These are phyloP conservation scores for Gerris buenoi DNA, from an alignment of 1,140 invertebrate genomes.

Conservation along the genomic window DNA sequence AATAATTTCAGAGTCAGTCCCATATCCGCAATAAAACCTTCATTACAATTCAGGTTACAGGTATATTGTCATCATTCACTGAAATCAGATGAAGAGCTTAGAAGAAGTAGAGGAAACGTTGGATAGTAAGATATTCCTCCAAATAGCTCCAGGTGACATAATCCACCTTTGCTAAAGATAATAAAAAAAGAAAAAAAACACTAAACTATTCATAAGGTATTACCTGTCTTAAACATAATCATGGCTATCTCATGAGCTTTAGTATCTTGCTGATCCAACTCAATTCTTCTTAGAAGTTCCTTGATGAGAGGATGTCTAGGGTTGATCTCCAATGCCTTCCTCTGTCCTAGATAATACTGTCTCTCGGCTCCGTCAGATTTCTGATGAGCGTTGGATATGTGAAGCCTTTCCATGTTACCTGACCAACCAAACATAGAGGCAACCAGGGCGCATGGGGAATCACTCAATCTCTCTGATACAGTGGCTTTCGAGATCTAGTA, in stretches of 20 bases:
- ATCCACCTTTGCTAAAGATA: too few species aligned
- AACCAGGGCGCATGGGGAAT: slow-evolving; percentile 92
- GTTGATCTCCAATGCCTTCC: slow-evolving; percentile 96
- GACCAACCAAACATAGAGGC: slow-evolving; percentile 95
- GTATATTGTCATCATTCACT: too few species aligned
- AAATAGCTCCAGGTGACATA: too few species aligned
- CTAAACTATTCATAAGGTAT: too few species aligned
- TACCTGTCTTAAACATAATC: slow-evolving; percentile 78
- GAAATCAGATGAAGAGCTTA: too few species aligned
- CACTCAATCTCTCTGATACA: slow-evolving; percentile 77
- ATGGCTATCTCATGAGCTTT: slow-evolving; percentile 73
- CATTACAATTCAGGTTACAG: too few species aligned
- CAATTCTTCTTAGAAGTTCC: slow-evolving; percentile 72
- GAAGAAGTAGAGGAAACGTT: too few species aligned
- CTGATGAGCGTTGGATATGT: slow-evolving; percentile 90
- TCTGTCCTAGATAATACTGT: slow-evolving; percentile 84
- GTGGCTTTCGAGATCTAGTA: slow-evolving; percentile 58
- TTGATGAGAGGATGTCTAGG: slow-evolving; percentile 90
- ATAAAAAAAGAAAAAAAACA: too few species aligned
- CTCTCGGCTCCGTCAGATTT: slow-evolving; percentile 85
- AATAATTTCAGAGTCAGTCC: too few species aligned
- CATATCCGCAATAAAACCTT: too few species aligned
- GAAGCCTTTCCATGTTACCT: slow-evolving; percentile 96
- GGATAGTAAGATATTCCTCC: too few species aligned
- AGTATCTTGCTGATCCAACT: slow-evolving; percentile 60